Evolutionary conservation across 2,797 vertebrate species (phyloP).

Genomic region (Scleropages formosus): DNA sequence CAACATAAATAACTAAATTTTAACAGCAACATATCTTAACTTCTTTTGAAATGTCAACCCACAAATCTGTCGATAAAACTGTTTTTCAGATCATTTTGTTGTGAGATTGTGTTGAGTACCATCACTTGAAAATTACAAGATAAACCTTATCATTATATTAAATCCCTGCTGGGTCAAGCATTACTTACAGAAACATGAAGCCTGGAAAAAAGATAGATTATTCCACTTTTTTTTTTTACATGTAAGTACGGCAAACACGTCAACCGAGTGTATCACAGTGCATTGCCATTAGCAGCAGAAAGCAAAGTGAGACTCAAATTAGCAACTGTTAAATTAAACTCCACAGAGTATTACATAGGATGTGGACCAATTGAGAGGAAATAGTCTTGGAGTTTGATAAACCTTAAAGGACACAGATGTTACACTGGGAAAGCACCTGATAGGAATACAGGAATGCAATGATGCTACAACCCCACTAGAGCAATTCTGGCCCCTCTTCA

Average conservation of each 20-base stretch:
- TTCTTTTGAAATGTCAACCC: too few relatives aligned
- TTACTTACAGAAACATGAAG: too few relatives aligned
- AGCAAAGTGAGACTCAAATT: not conserved
- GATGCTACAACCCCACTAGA: not conserved
- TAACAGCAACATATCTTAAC: too few relatives aligned
- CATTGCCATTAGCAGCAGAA: not conserved
- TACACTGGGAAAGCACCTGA: conserved; percentile 4
- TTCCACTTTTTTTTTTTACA: not conserved
- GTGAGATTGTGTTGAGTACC: too few relatives aligned
- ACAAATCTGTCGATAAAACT: too few relatives aligned
- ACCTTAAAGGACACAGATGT: conserved; percentile 32
- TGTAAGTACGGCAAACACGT: conserved; percentile 9
- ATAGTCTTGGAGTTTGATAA: conserved; percentile 38
- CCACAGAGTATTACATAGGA: conserved; percentile 38
- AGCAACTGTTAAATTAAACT: conserved; percentile 42
- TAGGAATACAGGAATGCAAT: not conserved
- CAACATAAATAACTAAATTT: too few relatives aligned
- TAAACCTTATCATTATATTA: too few relatives aligned
- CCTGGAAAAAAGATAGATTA: not conserved
- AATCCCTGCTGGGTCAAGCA: too few relatives aligned
- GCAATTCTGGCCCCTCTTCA: not conserved
- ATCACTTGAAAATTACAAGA: too few relatives aligned
- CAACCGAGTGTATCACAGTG: not conserved
- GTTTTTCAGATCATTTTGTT: too few relatives aligned
- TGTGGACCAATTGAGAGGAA: conserved; percentile 41